Evolutionary conservation across 2,113 vertebrate genomes (phyloP).

Genomic region (Hylia prasina): DNA sequence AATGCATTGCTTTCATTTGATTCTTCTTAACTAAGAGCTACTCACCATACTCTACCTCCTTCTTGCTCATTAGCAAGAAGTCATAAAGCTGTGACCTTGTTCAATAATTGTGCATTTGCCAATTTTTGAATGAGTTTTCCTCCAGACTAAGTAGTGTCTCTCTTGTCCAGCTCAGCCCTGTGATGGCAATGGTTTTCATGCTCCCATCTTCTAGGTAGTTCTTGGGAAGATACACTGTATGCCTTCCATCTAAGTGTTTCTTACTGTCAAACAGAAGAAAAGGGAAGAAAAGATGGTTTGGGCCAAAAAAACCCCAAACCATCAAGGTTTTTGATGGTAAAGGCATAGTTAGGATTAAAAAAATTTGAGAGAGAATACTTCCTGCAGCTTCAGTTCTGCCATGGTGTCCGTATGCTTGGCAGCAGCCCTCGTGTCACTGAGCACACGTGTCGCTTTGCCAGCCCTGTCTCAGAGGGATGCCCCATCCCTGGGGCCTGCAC

Average conservation of each 20-base stretch:
- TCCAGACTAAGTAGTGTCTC: background rate
- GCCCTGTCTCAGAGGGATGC: fast-evolving
- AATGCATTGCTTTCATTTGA: background rate
- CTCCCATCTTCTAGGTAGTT: background rate
- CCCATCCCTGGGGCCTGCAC: fast-evolving
- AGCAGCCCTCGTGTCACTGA: background rate
- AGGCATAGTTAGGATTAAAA: background rate
- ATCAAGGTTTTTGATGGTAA: background rate
- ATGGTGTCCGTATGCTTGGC: fast-evolving
- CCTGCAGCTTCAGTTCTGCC: background rate
- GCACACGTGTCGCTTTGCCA: background rate
- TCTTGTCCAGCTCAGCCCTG: background rate
- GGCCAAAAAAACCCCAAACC: fast-evolving
- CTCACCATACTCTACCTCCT: background rate
- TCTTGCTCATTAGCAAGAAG: background rate
- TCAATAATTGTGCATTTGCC: background rate
- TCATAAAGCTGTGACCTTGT: background rate
- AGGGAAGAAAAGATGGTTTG: background rate
- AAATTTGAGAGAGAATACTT: background rate
- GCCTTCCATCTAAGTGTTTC: background rate
- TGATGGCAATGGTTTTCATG: background rate
- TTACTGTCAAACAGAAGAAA: background rate
- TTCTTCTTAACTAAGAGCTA: background rate
- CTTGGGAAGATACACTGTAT: background rate
- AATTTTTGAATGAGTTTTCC: background rate